Base-by-base conservation (phyloP, 2,888 invertebrate genomes). In the Bedellia somnulentella region DNA sequence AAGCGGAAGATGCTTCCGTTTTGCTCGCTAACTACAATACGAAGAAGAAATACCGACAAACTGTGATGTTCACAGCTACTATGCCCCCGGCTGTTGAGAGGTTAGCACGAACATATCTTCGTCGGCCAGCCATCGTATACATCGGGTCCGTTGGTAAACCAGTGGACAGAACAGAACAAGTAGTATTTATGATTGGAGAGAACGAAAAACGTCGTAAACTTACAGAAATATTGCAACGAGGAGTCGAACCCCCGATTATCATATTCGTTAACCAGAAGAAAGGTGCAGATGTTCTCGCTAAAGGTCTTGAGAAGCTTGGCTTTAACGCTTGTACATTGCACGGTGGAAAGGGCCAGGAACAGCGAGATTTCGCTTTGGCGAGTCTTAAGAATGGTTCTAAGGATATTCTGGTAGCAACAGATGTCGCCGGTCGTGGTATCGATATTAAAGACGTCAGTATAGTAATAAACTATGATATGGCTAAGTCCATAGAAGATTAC, bases 201-300 rank as follows among this genome's bases (percentile, higher is more conserved):
- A 87, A 89, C 39, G 95, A 97, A 54, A 99, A 99, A 67, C 85
- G 96, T 37, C 92, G 93, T 71, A 98, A 97, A 73, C 82, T 99
- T 17, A 86, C 99, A 64, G 92, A 94, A 59, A 89, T 99, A 42
- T 79, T 99, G 24, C 76, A 77, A 39, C 83, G 89, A 32, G 92
- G 93, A 14, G 87, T 95, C 32, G 95, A 96, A 53, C 97, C 97
- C 2, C 99, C 99, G 0, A 90, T 99, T 42, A 99, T 99, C 46
- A 97, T 99, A 51, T 99, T 99, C 63, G 99, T 99, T 49, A 99
- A 99, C 67, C 98, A 99, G 68, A 99, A 99, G 86, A 99, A 97
- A 68, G 98, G 98, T 35, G 99, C 97, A 1, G 99, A 99, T 61
- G 91, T 99, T 2, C 78, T 99, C 57, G 96, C 97, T 16, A 93